These are phyloP conservation scores for Augochlorella aurata DNA, from an alignment of 2,888 invertebrate genomes.

Conservation along the genomic window DNA sequence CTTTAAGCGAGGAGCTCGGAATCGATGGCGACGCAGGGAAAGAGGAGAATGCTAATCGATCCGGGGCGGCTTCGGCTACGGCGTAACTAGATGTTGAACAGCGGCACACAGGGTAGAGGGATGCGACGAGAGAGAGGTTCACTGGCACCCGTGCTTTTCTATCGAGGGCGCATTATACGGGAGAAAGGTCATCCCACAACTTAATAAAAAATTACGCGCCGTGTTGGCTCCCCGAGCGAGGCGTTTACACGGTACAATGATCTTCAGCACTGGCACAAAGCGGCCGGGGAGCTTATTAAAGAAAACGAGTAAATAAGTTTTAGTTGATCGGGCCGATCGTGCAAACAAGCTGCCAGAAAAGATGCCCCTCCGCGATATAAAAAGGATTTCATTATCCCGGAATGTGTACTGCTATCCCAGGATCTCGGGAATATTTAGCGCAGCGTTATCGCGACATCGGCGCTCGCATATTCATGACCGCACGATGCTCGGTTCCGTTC, in stretches of 20 bases:
- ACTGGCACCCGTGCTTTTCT: conserved; percentile 64
- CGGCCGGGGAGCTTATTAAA: conserved; percentile 62
- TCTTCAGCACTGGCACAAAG: conserved; percentile 61
- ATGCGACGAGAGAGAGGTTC: conserved; percentile 62
- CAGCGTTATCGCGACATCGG: neutral
- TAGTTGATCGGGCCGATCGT: conserved; percentile 50
- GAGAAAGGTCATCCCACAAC: conserved; percentile 66
- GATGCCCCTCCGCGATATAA: neutral
- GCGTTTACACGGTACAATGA: conserved; percentile 65
- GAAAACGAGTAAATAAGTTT: conserved; percentile 64
- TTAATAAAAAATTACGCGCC: conserved; percentile 67
- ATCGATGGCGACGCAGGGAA: neutral
- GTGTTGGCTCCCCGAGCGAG: conserved; percentile 44
- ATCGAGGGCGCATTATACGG: conserved; percentile 58
- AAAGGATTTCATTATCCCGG: neutral
- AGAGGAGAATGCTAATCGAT: conserved; percentile 39
- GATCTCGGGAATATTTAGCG: neutral
- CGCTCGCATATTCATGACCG: conserved; percentile 35
- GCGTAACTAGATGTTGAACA: conserved; percentile 45
- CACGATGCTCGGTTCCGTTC: conserved; percentile 12
- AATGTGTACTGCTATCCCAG: conserved; percentile 3
- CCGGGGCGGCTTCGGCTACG: neutral
- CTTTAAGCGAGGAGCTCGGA: neutral
- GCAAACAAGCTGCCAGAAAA: conserved; percentile 48
- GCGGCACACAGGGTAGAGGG: conserved; percentile 44